phyloP scores from a whole-genome alignment of 1,140 invertebrate species.

The Sycophaga agraensis region DNA sequence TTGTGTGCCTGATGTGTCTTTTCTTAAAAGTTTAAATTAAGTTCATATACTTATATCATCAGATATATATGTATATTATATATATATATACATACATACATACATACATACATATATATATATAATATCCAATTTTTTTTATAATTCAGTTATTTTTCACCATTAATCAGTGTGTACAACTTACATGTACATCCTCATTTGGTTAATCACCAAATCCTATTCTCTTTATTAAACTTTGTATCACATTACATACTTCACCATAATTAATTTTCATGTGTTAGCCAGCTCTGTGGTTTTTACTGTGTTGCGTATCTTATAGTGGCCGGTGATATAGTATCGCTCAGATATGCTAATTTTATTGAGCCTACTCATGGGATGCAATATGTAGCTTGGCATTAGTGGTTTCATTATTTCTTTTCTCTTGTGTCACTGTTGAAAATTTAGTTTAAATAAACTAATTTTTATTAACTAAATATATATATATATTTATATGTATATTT shows the following conservation, averaged over 20 bases:
- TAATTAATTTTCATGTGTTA: constrained; percentile 11
- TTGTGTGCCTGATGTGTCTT: constrained; percentile 33
- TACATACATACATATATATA: not conserved
- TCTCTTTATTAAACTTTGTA: constrained; percentile 19
- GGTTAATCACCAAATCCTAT: not conserved
- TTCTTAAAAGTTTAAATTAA: constrained; percentile 20
- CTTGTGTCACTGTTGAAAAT: constrained; percentile 14
- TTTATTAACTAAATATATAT: too few species aligned
- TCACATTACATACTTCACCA: not conserved
- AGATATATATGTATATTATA: not conserved
- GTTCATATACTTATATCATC: constrained; percentile 5
- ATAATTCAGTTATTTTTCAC: not conserved
- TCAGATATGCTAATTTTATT: constrained; percentile 14
- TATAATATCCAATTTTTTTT: not conserved
- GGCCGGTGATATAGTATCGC: constrained; percentile 10
- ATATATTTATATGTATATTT: too few species aligned
- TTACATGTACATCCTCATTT: not conserved
- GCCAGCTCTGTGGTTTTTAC: constrained; percentile 15
- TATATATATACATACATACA: not conserved
- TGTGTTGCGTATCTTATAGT: constrained; percentile 23
- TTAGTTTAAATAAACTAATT: too few species aligned
- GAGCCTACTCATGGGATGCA: constrained; percentile 9
- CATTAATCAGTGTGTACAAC: not conserved
- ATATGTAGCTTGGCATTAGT: constrained; percentile 22
- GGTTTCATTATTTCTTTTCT: not conserved